Percentiles rank a stretch among this genome's conserved stretches.
Conservation (phyloP, 2,113 vertebrate genomes). For the Podarcis raffonei region DNA sequence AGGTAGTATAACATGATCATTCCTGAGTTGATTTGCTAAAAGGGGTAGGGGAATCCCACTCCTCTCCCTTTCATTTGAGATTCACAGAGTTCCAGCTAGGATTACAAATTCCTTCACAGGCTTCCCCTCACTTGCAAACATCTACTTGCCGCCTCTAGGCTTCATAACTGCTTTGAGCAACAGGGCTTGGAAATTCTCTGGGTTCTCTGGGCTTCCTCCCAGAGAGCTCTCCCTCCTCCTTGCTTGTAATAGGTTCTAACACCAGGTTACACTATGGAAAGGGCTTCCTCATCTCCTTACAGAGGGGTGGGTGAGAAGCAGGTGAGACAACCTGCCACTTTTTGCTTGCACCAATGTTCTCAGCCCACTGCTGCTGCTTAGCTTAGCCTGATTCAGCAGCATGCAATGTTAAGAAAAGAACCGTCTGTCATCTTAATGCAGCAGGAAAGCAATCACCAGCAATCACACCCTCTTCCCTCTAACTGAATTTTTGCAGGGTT, state of each 20-base stretch:
- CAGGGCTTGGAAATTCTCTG: neutral
- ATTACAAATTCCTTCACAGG: neutral
- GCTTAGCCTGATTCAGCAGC: neutral
- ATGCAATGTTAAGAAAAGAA: neutral
- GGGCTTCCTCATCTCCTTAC: neutral
- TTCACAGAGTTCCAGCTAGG: neutral
- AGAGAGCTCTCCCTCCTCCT: neutral
- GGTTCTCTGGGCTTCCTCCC: neutral
- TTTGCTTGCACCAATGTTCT: too few species aligned
- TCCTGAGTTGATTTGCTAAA: neutral
- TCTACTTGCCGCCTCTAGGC: neutral
- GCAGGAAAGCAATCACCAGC: neutral
- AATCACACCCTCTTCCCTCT: neutral
- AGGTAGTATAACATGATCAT: neutral
- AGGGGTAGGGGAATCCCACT: neutral
- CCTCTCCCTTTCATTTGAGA: neutral
- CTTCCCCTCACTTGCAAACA: neutral
- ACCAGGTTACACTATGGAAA: neutral
- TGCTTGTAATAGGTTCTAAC: neutral
- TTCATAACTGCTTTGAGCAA: neutral
- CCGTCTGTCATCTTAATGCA: neutral
- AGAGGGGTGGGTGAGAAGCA: neutral
- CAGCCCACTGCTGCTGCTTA: neutral
- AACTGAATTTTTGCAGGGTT: neutral
- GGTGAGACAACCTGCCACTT: neutral